Evolutionary conservation across 2,888 invertebrate species (phyloP).

Genomic region (Nysson spinosus): DNA sequence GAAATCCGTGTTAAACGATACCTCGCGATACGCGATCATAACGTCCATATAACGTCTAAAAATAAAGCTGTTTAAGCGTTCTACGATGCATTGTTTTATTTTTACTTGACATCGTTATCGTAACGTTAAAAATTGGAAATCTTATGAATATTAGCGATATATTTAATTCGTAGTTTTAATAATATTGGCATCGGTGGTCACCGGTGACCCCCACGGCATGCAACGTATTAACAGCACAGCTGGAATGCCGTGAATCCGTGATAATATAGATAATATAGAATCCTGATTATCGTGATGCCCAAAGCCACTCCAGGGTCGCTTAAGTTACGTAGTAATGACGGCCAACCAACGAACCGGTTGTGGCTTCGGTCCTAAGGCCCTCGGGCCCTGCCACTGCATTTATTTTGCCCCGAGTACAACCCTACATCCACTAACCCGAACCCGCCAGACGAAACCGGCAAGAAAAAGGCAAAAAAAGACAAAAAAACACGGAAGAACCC

Average conservation of each 20-base stretch:
- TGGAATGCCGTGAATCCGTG: slow-evolving; percentile 17
- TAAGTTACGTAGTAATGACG: slow-evolving; percentile 59
- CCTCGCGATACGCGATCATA: too few relatives aligned
- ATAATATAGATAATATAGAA: slow-evolving; percentile 33
- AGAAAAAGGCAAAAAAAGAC: slow-evolving; percentile 14
- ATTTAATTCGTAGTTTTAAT: too few relatives aligned
- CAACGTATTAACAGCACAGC: slow-evolving; percentile 31
- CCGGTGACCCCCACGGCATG: too few relatives aligned
- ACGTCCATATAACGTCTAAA: too few relatives aligned
- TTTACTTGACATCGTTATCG: too few relatives aligned
- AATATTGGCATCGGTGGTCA: too few relatives aligned
- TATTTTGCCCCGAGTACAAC: slow-evolving; percentile 51
- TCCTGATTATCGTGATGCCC: slow-evolving; percentile 48
- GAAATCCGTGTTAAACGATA: too few relatives aligned
- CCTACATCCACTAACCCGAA: slow-evolving; percentile 52
- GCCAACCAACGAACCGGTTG: slow-evolving; percentile 55
- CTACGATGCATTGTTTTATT: too few relatives aligned
- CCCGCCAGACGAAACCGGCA: slow-evolving; percentile 31
- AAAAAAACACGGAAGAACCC: slow-evolving; percentile 38
- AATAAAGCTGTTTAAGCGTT: too few relatives aligned
- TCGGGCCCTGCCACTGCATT: slow-evolving; percentile 57
- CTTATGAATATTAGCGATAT: too few relatives aligned
- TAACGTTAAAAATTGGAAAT: too few relatives aligned
- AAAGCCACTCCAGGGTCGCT: slow-evolving; percentile 44
- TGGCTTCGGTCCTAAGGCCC: slow-evolving; percentile 39